Percentiles rank a stretch among this genome's conserved stretches.
These are phyloP conservation scores for Lycophotia porphyrea DNA, from an alignment of 2,888 invertebrate genomes.

Conservation along the genomic window DNA sequence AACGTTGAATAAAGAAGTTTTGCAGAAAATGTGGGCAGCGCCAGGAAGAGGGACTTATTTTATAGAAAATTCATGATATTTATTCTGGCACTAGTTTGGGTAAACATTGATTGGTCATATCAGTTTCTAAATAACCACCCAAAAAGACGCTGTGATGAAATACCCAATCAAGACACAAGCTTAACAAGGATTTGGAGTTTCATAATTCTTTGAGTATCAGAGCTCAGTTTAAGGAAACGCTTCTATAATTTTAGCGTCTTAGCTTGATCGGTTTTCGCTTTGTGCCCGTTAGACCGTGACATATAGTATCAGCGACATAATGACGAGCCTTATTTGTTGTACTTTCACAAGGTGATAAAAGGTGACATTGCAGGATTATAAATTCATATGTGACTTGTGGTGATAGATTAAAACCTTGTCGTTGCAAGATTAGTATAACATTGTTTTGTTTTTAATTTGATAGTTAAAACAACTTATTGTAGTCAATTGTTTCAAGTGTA, in stretches of 20 bases:
- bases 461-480: neutral
- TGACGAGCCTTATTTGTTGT: constrained; percentile 3
- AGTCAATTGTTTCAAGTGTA: neutral
- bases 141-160: neutral
- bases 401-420: constrained; percentile 14
- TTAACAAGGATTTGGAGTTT: neutral
- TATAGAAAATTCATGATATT: neutral
- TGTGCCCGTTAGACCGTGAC: neutral
- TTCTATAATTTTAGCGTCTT: constrained; percentile 22
- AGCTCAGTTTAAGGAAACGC: neutral
- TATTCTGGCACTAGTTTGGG: neutral
- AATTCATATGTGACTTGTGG: constrained; percentile 3
- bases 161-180: neutral
- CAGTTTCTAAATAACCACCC: neutral
- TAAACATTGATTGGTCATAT: neutral
- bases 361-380: constrained; percentile 21
- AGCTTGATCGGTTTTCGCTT: constrained; percentile 10
- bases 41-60: neutral
- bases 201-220: neutral
- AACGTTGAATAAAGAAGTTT: neutral
- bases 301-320: neutral
- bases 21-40: neutral
- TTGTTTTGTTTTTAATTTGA: neutral
- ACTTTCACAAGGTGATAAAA: constrained; percentile 38
- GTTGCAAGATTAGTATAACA: neutral